Evolutionary conservation across 2,888 invertebrate species (phyloP), one percentile per base, ranked within the genome.

Genomic region (Drosophila setosimentum): DNA sequence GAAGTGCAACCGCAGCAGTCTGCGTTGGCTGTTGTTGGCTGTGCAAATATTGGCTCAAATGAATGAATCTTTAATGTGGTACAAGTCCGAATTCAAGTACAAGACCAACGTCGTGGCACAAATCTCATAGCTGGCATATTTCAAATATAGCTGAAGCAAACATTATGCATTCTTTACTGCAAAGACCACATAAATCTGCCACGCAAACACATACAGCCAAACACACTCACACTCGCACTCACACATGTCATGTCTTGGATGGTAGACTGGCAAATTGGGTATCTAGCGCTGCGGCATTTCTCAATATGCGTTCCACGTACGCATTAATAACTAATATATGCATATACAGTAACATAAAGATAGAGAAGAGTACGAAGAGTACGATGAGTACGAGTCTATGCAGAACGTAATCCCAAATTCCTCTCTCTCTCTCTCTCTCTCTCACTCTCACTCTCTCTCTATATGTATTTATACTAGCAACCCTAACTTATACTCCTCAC

Each of bases 321-420:
- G 88, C 88, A 86, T 86, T 86, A 86, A 88, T 90, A 86, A 88
- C 86, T 86, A 86, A 90, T 86, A 86, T 85, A 85, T 85, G 84
- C 84, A 89, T 85, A 85, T 68, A 78, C 81, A 76, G 78, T 78
- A 78, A 68, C 81, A 77, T 77, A 72, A 60, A 72, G 77, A 81
- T 77, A 72, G 81, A 77, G 72, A 80, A 71, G 78, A 78, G 78
- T 67, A 29, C 42, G 54, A 53, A 32, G 51, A 66, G 35, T 42
- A 42, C 21, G 24, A 24, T 3, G 21, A 16, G 30, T 62, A n/a
- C 66, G 32, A 65, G 68, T 86, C 42, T 57, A 72, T 82, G 59
- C 50, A 27, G 32, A 63, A 48, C 65, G 51, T 35, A 24, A 11
- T 42, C 48, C 49, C 53, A 42, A 35, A 18, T 30, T 3, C 24